Evolutionary conservation across 1,140 invertebrate genomes (phyloP), one percentile per base, ranked within the genome.

Genomic region (Apocrypta bakeri): DNA sequence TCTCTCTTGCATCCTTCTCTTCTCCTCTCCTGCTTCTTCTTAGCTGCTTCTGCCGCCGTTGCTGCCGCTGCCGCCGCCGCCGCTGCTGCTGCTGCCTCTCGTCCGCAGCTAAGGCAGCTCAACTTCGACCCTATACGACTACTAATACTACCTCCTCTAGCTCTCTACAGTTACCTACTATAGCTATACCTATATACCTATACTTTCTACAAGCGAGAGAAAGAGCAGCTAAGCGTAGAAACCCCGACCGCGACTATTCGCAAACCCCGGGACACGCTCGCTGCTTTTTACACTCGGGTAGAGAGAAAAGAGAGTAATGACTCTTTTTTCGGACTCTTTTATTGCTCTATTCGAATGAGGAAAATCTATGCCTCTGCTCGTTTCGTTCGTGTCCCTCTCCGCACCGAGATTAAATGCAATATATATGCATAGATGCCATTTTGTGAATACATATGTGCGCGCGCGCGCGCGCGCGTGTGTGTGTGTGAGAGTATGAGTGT

Each of bases 181-280:
- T 17, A 17, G 7, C 17, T 56, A 14, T 21, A 17, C 3, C 17
- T 56, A n/a, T 17, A 37, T n/a, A 56, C 21, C 21, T 14, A 21
- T 17, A 42, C 33, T 9, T 37, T 42, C 7, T 21, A 56, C 48
- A 21, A 56, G 21, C 48, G 21, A n/a, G 48, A 56, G 21, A n/a
- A 56, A n/a, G 48, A 56, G 48, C 48, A 56, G 48, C 48, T 56
- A 56, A 56, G 48, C 48, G 48, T 56, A 56, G 48, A 56, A 56
- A n/a, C 17, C 48, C 48, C 48, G 48, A 56, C 48, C 48, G 21
- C 48, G 48, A 56, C 17, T 56, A 56, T 56, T 56, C 48, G 48
- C 48, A 56, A 56, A 56, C 48, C 48, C 48, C 21, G 48, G 48
- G 48, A 56, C 48, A 56, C 48, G 48, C 48, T 56, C 21, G 11